Evolutionary conservation across 2,888 invertebrate species (phyloP).

Genomic region (Charanyca ferruginea): DNA sequence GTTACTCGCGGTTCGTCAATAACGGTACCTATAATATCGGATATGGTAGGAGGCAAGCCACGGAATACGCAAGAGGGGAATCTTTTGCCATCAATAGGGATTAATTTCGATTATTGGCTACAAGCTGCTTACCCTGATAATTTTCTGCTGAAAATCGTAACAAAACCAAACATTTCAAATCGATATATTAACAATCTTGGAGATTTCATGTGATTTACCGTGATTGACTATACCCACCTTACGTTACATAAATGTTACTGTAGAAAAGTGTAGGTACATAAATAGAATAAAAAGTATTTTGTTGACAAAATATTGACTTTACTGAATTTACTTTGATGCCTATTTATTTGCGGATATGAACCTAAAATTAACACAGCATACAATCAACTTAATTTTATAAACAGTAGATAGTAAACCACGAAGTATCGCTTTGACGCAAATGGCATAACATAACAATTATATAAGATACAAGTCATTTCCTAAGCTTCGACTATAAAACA

Average conservation of each 20-base stretch:
- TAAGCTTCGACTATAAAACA: constrained; percentile 40
- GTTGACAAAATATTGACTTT: background rate
- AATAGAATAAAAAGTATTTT: background rate
- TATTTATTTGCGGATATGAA: background rate
- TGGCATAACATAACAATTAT: constrained; percentile 11
- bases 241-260: no score
- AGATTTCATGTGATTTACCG: no score
- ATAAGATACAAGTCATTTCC: constrained; percentile 39
- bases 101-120: constrained; percentile 16
- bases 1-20: constrained; percentile 25
- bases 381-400: background rate
- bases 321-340: background rate
- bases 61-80: constrained; percentile 11
- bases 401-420: background rate
- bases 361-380: background rate
- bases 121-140: no score
- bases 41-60: constrained; percentile 26
- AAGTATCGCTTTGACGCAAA: constrained; percentile 9
- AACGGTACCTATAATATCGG: constrained; percentile 40
- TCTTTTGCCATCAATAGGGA: constrained; percentile 6
- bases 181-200: no score
- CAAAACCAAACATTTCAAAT: no score
- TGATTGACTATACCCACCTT: no score
- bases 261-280: background rate
- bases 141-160: no score